Base-by-base conservation (phyloP, 2,797 vertebrate genomes). In the Potorous gilbertii region DNA sequence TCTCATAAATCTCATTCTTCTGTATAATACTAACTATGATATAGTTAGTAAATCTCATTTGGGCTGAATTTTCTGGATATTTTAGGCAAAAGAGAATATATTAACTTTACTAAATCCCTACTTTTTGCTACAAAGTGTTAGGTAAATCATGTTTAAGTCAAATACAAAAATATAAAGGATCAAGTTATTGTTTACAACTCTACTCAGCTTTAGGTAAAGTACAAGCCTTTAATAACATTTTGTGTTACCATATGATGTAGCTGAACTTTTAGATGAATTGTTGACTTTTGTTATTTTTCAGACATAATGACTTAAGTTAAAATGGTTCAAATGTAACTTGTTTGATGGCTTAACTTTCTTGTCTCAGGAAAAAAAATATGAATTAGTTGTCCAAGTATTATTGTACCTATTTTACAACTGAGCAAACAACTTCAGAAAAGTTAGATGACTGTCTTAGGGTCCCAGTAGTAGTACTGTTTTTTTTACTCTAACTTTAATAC, bases 81-180 rank as follows among this genome's bases (percentile, higher is more conserved):
- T 95, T 94, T 95, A 16, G 81, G 16, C 92, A 66, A 59, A 92
- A 91, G 1, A 89, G 11, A 52, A 90, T 1, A 1, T 93, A 56
- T 92, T 92, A 54, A 5, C 87, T 81, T 90, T 56, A 54, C 66
- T 74, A 66, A 66, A 0, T 56, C 81, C 95, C 93, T 11, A 40
- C n/a, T 87, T 81, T 96, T 0, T 13, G 1, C 34, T 95, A 31
- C 62, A 93, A 95, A 95, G 50, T 28, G 55, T 56, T 93, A 56
- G 0, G 55, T 34, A 91, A 96, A 54, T 0, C 54, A 2, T 89
- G 8, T 95, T 93, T 54, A 94, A 92, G 13, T 91, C 87, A 81
- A 55, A 92, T 52, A 52, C n/a, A 92, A 93, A 56, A 96, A 97
- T 90, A 5, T 34, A 62, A 66, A 66, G 62, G 62, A 16, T 66